Conservation (phyloP, 2,113 vertebrate genomes). For the Tympanuchus pallidicinctus region DNA sequence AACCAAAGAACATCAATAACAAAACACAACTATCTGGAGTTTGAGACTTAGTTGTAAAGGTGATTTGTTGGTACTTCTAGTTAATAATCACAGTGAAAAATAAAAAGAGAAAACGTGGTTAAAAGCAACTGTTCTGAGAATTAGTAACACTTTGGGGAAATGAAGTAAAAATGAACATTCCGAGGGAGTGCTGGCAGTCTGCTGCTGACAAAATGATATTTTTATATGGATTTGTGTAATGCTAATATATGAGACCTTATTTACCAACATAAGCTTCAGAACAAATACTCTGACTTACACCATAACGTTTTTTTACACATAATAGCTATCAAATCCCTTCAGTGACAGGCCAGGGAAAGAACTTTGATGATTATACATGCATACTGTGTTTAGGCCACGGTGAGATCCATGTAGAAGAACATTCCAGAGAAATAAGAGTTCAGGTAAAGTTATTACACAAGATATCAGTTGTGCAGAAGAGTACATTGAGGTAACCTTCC, state of each 20-base stretch:
- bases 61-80: background rate
- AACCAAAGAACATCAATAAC: background rate
- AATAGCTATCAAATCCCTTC: background rate
- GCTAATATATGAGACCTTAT: background rate
- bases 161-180: background rate
- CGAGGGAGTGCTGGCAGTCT: background rate
- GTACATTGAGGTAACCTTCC: background rate
- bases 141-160: background rate
- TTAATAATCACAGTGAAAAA: background rate
- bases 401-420: background rate
- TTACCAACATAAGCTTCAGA: background rate
- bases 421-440: background rate
- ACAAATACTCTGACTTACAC: background rate
- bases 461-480: background rate
- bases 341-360: background rate
- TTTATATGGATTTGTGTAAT: background rate
- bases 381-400: background rate
- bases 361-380: background rate
- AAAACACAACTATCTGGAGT: background rate
- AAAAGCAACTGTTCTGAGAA: background rate
- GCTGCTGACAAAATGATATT: background rate
- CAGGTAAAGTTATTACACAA: background rate
- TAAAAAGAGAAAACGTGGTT: background rate
- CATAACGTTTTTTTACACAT: background rate
- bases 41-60: background rate